phyloP scores from a whole-genome alignment of 2,113 vertebrate species.

The Marmota monax region DNA sequence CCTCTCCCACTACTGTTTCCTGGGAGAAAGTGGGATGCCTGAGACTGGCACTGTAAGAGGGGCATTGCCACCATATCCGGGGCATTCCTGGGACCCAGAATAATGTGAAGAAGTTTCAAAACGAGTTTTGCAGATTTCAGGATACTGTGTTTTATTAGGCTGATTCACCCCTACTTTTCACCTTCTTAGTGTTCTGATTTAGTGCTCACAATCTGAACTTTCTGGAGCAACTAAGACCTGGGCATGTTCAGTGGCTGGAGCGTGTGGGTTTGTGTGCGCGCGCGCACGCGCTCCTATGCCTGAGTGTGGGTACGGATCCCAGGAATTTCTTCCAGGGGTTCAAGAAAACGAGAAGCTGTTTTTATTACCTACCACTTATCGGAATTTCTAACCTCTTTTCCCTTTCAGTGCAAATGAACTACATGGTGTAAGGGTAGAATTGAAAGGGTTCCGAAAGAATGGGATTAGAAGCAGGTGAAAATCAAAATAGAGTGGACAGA shows the following conservation, averaged over 20 bases:
- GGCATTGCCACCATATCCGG: not conserved
- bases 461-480: slow-evolving; percentile 76
- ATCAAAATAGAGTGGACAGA: slow-evolving; percentile 70
- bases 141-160: slow-evolving; percentile 51
- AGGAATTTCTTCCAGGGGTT: slow-evolving; percentile 10
- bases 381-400: slow-evolving; percentile 78
- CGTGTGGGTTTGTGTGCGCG: not conserved
- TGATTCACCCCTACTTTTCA: slow-evolving; percentile 32
- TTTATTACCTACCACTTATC: slow-evolving; percentile 14
- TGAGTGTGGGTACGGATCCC: not conserved
- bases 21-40: not conserved
- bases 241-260: not conserved
- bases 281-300: rapidly evolving
- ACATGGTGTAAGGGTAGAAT: slow-evolving; percentile 71
- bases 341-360: not conserved
- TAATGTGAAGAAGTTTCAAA: slow-evolving; percentile 11
- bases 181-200: slow-evolving; percentile 64
- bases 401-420: slow-evolving; percentile 72
- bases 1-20: not conserved
- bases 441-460: slow-evolving; percentile 69
- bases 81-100: not conserved
- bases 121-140: slow-evolving; percentile 67
- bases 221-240: slow-evolving; percentile 60
- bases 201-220: slow-evolving; percentile 74
- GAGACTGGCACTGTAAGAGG: not conserved